These are phyloP conservation scores for Pachydiplax longipennis DNA, from an alignment of 2,888 invertebrate species.

Conservation along the genomic window DNA sequence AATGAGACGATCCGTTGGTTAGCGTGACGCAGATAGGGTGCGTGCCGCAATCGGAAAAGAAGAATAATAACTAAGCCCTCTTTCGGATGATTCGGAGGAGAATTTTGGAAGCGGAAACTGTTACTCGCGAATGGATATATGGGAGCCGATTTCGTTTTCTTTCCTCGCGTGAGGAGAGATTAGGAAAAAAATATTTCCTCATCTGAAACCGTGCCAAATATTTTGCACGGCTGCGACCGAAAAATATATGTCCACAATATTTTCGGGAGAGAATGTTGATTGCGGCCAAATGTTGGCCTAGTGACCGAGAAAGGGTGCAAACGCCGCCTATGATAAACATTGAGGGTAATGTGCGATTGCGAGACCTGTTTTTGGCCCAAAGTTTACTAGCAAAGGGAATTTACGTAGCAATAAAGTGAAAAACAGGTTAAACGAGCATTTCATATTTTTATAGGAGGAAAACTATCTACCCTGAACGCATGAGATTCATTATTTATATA, in stretches of 20 bases:
- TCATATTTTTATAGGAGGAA: too few relatives aligned
- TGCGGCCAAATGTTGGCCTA: not conserved
- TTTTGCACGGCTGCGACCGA: not conserved
- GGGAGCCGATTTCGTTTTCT: not conserved
- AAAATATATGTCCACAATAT: not conserved
- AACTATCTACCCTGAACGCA: too few relatives aligned
- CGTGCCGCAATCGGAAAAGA: not conserved
- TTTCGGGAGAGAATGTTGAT: not conserved
- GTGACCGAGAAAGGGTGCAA: not conserved
- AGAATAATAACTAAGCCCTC: not conserved
- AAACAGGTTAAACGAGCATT: not conserved
- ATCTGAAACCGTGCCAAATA: not conserved
- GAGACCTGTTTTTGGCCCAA: not conserved
- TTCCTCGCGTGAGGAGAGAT: not conserved
- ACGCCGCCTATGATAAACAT: not conserved
- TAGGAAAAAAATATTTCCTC: not conserved
- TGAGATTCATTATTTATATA: too few relatives aligned
- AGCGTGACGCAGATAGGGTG: not conserved
- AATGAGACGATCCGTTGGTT: not conserved
- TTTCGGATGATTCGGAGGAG: not conserved
- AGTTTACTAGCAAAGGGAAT: not conserved
- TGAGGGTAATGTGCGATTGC: not conserved
- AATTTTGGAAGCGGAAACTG: not conserved
- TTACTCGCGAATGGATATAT: not conserved
- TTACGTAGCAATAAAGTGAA: not conserved